These are phyloP conservation scores for Meloidogyne chitwoodi DNA, from an alignment of 1,140 invertebrate genomes.

Conservation along the genomic window DNA sequence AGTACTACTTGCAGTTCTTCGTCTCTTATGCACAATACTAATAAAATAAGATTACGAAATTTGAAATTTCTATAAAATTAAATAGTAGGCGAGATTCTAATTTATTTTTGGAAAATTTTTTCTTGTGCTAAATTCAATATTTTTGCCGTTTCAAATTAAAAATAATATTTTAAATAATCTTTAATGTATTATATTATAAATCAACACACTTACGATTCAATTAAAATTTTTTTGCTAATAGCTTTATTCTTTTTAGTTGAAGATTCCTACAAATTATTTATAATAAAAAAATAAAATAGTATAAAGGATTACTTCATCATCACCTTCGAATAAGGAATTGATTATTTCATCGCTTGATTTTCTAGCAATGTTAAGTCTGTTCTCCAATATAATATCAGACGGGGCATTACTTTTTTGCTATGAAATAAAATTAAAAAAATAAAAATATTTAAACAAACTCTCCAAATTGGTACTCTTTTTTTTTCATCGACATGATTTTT, in stretches of 20 bases:
- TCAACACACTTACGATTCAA: neutral
- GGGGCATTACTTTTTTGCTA: neutral
- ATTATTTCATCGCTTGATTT: neutral
- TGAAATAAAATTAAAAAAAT: neutral
- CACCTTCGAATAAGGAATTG: neutral
- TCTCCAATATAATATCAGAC: neutral
- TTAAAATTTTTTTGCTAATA: neutral
- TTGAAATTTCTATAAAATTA: too few species aligned
- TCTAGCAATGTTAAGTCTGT: neutral
- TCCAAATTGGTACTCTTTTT: constrained; percentile 10
- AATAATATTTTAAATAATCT: too few species aligned
- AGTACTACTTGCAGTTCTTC: neutral
- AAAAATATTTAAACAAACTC: neutral
- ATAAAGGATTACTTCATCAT: neutral
- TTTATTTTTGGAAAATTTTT: too few species aligned
- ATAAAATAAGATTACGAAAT: neutral
- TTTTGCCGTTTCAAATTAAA: too few species aligned
- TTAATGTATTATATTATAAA: too few species aligned
- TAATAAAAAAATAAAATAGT: neutral
- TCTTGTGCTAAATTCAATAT: too few species aligned
- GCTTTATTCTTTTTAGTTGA: neutral
- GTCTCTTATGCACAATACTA: neutral
- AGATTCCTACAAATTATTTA: neutral
- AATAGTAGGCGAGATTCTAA: too few species aligned
- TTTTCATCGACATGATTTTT: neutral